Percentiles rank a stretch among this genome's conserved stretches.
Evolutionary conservation across 2,113 vertebrate genomes (phyloP).

Genomic region (Melozone crissalis): DNA sequence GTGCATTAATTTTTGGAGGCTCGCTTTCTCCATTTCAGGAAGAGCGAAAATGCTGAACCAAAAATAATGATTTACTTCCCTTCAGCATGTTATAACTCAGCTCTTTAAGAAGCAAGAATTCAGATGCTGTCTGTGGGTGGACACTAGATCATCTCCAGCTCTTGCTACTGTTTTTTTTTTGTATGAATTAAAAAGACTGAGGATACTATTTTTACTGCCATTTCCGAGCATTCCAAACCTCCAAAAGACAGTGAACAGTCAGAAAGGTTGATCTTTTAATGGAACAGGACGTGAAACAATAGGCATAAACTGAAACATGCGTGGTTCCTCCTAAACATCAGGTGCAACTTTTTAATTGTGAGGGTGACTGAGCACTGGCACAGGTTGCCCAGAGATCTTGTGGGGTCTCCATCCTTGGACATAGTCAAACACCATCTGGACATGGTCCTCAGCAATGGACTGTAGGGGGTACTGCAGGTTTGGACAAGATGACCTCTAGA

Average conservation of each 20-base stretch:
- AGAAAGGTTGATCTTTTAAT: background rate
- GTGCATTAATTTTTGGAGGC: background rate
- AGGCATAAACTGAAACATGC: background rate
- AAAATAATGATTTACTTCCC: background rate
- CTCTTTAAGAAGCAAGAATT: background rate
- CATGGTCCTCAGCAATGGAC: rapidly evolving
- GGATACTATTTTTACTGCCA: background rate
- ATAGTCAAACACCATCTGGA: background rate
- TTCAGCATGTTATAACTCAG: background rate
- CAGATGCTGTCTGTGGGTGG: background rate
- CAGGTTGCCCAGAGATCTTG: background rate
- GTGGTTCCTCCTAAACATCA: rapidly evolving
- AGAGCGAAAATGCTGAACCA: background rate
- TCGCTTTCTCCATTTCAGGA: background rate
- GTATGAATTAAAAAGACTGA: background rate
- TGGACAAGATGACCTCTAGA: background rate
- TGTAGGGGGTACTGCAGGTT: background rate
- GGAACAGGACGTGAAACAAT: background rate
- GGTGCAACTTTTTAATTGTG: background rate
- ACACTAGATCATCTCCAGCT: background rate
- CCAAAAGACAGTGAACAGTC: background rate
- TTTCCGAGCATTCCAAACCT: background rate
- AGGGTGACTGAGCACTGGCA: background rate
- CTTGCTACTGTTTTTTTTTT: background rate
- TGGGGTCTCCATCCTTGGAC: background rate